phyloP scores from a whole-genome alignment of 2,888 invertebrate genomes.

The Orchestes rusci region DNA sequence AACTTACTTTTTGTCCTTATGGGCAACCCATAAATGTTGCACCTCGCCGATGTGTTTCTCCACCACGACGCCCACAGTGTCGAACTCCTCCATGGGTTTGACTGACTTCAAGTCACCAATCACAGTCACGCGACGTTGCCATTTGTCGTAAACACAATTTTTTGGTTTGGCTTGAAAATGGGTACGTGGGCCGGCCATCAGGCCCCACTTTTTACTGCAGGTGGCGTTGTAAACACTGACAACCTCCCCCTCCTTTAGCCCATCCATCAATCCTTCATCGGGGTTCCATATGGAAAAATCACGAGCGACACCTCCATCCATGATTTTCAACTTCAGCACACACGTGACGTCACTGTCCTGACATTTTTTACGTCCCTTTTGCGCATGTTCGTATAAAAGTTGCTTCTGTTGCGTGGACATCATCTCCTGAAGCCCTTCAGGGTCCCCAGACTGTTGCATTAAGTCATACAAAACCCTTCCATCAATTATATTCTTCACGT shows the following conservation, averaged over 20 bases:
- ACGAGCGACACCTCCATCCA: constrained; percentile 41
- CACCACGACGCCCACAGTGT: constrained; percentile 63
- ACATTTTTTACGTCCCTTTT: too few species aligned
- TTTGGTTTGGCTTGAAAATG: constrained; percentile 28
- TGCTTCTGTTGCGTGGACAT: too few species aligned
- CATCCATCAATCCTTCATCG: constrained; percentile 50
- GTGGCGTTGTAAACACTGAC: constrained; percentile 56
- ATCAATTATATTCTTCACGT: constrained; percentile 35
- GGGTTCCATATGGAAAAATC: constrained; percentile 67
- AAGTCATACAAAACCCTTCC: constrained; percentile 34
- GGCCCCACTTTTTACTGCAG: constrained; percentile 40
- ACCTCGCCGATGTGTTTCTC: constrained; percentile 47
- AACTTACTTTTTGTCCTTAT: constrained; percentile 50
- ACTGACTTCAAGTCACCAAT: constrained; percentile 46
- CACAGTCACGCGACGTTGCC: constrained; percentile 34
- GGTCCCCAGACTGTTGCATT: constrained; percentile 46
- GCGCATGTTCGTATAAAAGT: too few species aligned
- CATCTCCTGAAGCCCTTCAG: constrained; percentile 45
- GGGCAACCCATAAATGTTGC: constrained; percentile 56
- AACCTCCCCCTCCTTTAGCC: constrained; percentile 56
- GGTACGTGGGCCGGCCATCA: constrained; percentile 32
- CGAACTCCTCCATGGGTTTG: constrained; percentile 60
- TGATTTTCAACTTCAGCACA: constrained; percentile 44
- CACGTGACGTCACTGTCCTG: constrained; percentile 44
- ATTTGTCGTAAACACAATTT: constrained; percentile 25